Base-by-base conservation (phyloP, 1,140 invertebrate genomes). In the Leptonema lineaticorne region DNA sequence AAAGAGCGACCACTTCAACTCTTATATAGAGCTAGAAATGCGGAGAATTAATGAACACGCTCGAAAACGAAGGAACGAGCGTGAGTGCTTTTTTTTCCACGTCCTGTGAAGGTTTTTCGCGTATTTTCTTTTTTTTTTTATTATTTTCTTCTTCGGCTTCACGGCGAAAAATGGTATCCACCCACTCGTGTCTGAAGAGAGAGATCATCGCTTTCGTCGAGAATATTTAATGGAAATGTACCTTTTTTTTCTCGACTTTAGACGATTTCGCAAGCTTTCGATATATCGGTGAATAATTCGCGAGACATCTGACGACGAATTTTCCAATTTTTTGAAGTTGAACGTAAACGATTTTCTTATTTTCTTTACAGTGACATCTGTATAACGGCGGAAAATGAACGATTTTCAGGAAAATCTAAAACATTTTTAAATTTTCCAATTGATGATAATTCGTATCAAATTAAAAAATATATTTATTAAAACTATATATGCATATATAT, bases 41-140 rank as follows among this genome's bases (percentile, higher is more conserved):
- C 59, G 45, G 33, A 27, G 59, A 45, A 62, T 62, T 62, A 62
- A 62, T 62, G 59, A 62, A 62, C 30, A 62, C 29, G 27, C 14
- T n/a, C 7, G 56, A 29, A 62, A 24, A 24, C 22, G 18, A 53
- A 53, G 50, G 20, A 53, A 62, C 45, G 59, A 62, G 45, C 24
- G 28, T 16, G 59, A 62, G 24, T 20, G 18, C 58, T 60, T 41
- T 22, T n/a, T n/a, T n/a, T n/a, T n/a, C n/a, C n/a, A n/a, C n/a
- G n/a, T n/a, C n/a, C n/a, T n/a, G n/a, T n/a, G n/a, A n/a, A n/a
- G n/a, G n/a, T 41, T 11, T 41, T 41, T 41, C 16, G 1, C 22
- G 7, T 53, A 22, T 53, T 53, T 53, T n/a, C 50, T 7, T 7
- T 24, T 4, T 24, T 26, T 53, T 53, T 53, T 22, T 8, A 53